Evolutionary conservation across 2,888 invertebrate genomes (phyloP).

Genomic region (Pristionchus arcanus): DNA sequence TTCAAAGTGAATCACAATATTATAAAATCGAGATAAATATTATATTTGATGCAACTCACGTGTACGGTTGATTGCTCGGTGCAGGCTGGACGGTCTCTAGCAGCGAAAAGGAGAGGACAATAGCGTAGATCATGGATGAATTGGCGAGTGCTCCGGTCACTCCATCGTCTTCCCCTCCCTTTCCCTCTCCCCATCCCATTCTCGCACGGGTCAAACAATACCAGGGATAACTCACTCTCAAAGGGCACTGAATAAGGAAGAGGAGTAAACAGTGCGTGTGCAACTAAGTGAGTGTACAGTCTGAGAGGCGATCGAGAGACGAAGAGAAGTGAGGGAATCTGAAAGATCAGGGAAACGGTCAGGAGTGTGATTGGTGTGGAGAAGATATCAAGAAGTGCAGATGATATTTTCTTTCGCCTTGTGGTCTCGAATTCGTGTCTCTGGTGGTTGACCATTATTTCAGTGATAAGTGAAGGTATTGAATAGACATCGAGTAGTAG

Average conservation of each 20-base stretch:
- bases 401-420: too few relatives aligned
- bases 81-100: neutral
- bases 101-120: neutral
- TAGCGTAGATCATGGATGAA: neutral
- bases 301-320: neutral
- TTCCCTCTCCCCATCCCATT: neutral
- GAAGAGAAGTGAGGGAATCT: neutral
- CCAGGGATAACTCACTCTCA: neutral
- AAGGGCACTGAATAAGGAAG: neutral
- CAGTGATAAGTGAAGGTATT: too few relatives aligned
- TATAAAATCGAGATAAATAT: too few relatives aligned
- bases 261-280: conserved; percentile 24
- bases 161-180: neutral
- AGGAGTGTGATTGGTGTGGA: too few relatives aligned
- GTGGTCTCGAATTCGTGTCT: too few relatives aligned
- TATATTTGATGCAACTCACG: neutral
- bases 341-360: too few relatives aligned
- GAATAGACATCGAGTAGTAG: too few relatives aligned
- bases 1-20: too few relatives aligned
- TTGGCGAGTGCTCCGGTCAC: neutral
- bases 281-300: conserved; percentile 26
- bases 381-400: too few relatives aligned
- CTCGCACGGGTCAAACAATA: conserved; percentile 8
- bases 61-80: neutral
- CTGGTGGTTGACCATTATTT: too few relatives aligned